These are phyloP conservation scores for Atlantisia rogersi DNA, from an alignment of 2,113 vertebrate genomes.

Conservation along the genomic window DNA sequence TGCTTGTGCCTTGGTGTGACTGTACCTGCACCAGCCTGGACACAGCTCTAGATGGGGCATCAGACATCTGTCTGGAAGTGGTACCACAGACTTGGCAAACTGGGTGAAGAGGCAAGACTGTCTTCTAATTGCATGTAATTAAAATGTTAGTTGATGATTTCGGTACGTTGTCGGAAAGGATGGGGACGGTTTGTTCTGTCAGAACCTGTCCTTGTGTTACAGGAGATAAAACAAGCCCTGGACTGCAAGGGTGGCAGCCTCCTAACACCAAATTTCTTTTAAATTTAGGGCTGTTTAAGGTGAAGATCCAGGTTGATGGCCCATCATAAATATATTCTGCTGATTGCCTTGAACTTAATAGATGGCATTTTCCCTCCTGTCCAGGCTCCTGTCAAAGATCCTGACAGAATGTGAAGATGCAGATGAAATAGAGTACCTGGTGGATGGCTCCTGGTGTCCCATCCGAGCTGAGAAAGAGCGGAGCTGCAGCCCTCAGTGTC, in stretches of 20 bases:
- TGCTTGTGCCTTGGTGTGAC: not conserved
- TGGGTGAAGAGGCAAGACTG: not conserved
- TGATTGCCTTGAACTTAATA: not conserved
- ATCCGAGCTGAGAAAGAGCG: conserved; percentile 92
- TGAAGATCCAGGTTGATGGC: not conserved
- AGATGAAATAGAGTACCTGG: conserved; percentile 94
- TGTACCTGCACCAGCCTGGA: not conserved
- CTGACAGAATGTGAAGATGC: conserved; percentile 93
- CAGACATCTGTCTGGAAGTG: not conserved
- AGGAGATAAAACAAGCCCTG: not conserved
- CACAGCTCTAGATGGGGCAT: not conserved
- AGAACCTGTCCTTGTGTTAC: not conserved
- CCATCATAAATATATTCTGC: not conserved
- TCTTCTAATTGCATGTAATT: not conserved
- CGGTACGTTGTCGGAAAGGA: not conserved
- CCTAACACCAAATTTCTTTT: not conserved
- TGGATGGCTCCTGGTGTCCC: conserved; percentile 95
- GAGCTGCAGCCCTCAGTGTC: conserved; percentile 91
- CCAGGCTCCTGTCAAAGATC: conserved; percentile 93
- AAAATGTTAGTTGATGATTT: not conserved
- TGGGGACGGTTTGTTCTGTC: not conserved
- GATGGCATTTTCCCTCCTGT: not conserved
- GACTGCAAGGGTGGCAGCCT: not conserved
- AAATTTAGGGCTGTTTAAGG: not conserved
- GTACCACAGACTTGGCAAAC: not conserved